phyloP scores from a whole-genome alignment of 2,113 vertebrate species.

The Fregata magnificens region DNA sequence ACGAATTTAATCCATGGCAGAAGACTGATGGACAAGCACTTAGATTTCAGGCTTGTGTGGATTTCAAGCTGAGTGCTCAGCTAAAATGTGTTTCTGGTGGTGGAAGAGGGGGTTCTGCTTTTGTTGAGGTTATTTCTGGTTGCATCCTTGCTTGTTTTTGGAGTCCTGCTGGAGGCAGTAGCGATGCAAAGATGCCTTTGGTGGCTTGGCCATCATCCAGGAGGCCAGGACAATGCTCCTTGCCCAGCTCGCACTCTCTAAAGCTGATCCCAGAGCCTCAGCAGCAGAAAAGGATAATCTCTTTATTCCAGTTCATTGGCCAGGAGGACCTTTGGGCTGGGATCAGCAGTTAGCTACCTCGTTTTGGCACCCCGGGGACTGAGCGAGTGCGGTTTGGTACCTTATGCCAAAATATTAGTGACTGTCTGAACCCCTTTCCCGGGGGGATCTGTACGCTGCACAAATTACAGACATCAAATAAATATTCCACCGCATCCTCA shows the following conservation, averaged over 20 bases:
- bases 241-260: not conserved
- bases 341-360: not conserved
- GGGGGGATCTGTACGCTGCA: fast-evolving
- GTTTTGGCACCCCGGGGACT: not conserved
- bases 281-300: not conserved
- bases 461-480: not conserved
- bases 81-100: not conserved
- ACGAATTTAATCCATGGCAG: fast-evolving
- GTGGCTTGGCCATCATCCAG: not conserved
- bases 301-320: not conserved
- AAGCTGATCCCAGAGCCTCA: not conserved
- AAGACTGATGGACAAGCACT: not conserved
- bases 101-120: not conserved
- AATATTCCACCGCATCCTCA: not conserved
- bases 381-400: not conserved
- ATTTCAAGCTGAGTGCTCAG: not conserved
- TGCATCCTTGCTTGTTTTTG: too few relatives aligned
- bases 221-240: not conserved
- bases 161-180: not conserved
- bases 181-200: fast-evolving
- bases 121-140: not conserved
- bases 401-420: not conserved
- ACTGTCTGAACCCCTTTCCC: not conserved
- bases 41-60: not conserved
- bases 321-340: not conserved